Percentiles rank a stretch among this genome's conserved stretches.
phyloP scores from a whole-genome alignment of 2,888 invertebrate species.

The Mimumesa dahlbomi region DNA sequence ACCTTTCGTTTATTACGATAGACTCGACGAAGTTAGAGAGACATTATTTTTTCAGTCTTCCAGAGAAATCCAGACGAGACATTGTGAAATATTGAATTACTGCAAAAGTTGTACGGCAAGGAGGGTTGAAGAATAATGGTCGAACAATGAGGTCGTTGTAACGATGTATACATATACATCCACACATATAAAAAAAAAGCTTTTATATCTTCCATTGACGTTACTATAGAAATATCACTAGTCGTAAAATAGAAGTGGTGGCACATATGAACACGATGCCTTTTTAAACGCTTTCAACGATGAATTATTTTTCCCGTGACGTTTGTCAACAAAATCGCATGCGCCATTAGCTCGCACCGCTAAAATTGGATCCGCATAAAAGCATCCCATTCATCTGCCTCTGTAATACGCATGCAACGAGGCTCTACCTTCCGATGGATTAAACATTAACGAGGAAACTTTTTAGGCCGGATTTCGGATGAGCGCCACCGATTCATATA shows the following conservation, averaged over 20 bases:
- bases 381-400: slow-evolving; percentile 32
- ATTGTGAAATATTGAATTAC: too few species aligned
- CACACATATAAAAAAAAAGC: too few species aligned
- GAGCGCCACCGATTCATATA: slow-evolving; percentile 24
- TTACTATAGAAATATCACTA: not conserved
- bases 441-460: slow-evolving; percentile 47
- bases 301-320: slow-evolving; percentile 41
- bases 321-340: slow-evolving; percentile 16
- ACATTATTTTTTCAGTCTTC: too few species aligned
- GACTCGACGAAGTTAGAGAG: too few species aligned
- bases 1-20: too few species aligned
- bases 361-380: slow-evolving; percentile 49
- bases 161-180: too few species aligned
- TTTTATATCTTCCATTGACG: too few species aligned
- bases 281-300: slow-evolving; percentile 16
- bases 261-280: not conserved
- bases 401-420: slow-evolving; percentile 33
- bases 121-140: too few species aligned
- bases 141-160: too few species aligned
- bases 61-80: too few species aligned
- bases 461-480: slow-evolving; percentile 31
- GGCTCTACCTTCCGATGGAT: slow-evolving; percentile 35
- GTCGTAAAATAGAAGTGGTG: slow-evolving; percentile 8
- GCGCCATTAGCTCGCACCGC: slow-evolving; percentile 23
- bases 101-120: too few species aligned